Conservation (phyloP, 2,888 invertebrate genomes). For the Drosophila longiperda region DNA sequence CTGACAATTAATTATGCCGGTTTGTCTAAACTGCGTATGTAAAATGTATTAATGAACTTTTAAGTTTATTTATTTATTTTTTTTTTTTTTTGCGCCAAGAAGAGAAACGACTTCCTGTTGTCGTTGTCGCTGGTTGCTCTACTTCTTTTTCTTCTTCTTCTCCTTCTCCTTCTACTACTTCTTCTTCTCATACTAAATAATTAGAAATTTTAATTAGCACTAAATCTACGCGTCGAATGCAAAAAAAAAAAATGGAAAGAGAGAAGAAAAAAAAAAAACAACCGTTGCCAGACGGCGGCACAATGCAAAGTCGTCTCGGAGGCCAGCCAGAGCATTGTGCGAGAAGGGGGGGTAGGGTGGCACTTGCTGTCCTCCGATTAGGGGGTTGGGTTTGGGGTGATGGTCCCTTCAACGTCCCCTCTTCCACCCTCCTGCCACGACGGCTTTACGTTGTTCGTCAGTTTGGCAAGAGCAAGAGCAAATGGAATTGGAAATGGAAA, state of each 20-base stretch:
- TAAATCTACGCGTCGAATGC: conserved; percentile 51
- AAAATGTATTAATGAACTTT: neutral
- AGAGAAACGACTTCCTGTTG: conserved; percentile 49
- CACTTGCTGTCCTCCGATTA: conserved; percentile 30
- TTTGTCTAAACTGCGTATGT: neutral
- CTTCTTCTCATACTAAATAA: conserved; percentile 36
- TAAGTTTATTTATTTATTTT: neutral
- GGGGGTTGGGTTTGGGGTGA: conserved; percentile 3
- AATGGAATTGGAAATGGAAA: conserved; percentile 38
- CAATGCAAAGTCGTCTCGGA: conserved; percentile 41
- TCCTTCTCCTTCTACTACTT: conserved; percentile 12
- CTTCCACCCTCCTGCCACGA: too few species aligned
- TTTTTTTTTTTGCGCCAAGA: conserved; percentile 9
- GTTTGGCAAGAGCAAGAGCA: conserved; percentile 6
- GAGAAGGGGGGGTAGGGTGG: neutral
- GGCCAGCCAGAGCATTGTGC: conserved; percentile 5
- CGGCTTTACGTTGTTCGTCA: neutral
- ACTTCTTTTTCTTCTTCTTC: neutral
- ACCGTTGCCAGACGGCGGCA: conserved; percentile 45
- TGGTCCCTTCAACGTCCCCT: neutral
- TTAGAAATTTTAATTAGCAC: conserved; percentile 54
- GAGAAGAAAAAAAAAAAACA: neutral
- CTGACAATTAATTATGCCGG: neutral
- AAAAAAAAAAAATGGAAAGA: conserved; percentile 33
- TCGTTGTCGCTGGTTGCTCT: conserved; percentile 7